Base-by-base conservation (phyloP, 2,888 invertebrate genomes). In the Agrilus cyanescens region DNA sequence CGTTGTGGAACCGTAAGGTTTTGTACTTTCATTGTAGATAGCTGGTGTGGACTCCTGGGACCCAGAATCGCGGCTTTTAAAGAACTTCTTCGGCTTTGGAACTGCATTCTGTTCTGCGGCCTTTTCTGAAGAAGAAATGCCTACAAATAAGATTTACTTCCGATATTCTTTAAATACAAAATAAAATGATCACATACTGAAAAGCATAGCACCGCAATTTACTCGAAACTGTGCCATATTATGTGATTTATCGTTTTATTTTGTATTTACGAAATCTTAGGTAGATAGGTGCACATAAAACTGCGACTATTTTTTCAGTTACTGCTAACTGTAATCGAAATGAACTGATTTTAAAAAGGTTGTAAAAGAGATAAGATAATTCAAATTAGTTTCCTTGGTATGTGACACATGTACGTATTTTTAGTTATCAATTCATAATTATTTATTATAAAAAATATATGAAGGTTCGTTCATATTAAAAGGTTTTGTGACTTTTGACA, bases 11-110 rank as follows among this genome's bases (percentile, higher is more conserved):
- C 44, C 38, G 12, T 48, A 47, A 6, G 44, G 37, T 31, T 55
- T 54, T 3, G 49, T 45, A 40, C 51, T 51, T 10, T 51, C 51
- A n/a, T 40, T 40, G 46, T 65, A 63, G 29, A 58, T 52, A 32
- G 61, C 52, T 18, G 61, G 54, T 36, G 45, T 38, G 8, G 45
- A 47, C 45, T 76, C 75, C 46, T 74, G 73, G 3, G 73, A 69
- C 51, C 79, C 78, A 14, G 78, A 73, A 66, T 85, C 86, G 40
- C 85, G 80, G 59, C 87, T 88, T 62, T 90, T 90, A 62, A 90
- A 90, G 66, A 90, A 90, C 62, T 90, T 90, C 61, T 88, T 85
- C 35, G 89, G 89, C 63, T 87, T 86, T 6, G 70, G 66, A 33
- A 46, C 71, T 47, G 71, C 25, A 10, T 25, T 25, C 25, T 25